These are phyloP conservation scores for Brachionus sp. DNA, from an alignment of 1,140 invertebrate species.

Conservation along the genomic window DNA sequence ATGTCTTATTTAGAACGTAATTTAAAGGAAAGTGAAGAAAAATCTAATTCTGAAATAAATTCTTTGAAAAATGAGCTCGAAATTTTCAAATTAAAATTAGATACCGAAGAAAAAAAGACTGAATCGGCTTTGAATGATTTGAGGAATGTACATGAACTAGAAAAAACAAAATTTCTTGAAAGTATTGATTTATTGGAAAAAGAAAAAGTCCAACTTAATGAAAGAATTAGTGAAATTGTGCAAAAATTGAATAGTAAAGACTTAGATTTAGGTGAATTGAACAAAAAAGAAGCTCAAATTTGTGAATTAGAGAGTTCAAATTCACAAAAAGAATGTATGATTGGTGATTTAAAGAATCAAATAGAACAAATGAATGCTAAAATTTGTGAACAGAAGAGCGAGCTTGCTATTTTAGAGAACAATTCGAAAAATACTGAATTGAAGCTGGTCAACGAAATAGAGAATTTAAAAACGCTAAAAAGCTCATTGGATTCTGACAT, in stretches of 20 bases:
- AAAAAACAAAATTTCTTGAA: neutral
- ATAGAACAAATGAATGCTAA: neutral
- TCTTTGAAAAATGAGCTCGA: conserved; percentile 22
- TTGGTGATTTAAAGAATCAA: neutral
- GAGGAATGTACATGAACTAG: neutral
- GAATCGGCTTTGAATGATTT: neutral
- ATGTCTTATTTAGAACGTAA: neutral
- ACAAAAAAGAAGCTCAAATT: neutral
- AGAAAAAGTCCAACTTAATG: neutral
- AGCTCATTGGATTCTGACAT: neutral
- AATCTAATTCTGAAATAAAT: neutral
- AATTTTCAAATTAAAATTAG: neutral
- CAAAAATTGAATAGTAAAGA: neutral
- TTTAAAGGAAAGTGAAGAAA: conserved; percentile 14
- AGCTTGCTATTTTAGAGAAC: neutral
- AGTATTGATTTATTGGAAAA: neutral
- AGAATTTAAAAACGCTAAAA: neutral
- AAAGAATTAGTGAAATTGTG: neutral
- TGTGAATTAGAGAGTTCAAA: neutral
- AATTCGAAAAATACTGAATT: neutral
- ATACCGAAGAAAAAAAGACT: conserved; percentile 12
- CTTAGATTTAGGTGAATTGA: neutral
- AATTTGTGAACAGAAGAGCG: neutral
- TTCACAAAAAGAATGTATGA: neutral
- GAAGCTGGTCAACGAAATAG: conserved; percentile 2